A percentile compares a stretch with the other conserved stretches of the same genome.
These are phyloP conservation scores for Zhengitettix transpicula DNA, from an alignment of 2,888 invertebrate species.

Conservation along the genomic window DNA sequence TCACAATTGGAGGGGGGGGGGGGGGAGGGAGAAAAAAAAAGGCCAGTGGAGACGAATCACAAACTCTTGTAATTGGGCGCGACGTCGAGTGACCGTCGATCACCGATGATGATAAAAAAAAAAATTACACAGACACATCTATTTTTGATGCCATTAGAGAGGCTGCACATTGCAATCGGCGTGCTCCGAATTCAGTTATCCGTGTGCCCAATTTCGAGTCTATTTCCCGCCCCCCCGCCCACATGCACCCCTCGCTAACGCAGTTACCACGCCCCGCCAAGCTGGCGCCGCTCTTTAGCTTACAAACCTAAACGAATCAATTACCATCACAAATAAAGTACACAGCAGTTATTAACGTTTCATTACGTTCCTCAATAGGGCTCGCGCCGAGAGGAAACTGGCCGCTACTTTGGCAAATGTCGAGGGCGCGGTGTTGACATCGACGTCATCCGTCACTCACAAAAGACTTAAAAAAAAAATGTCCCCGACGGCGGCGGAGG, in stretches of 20 bases:
- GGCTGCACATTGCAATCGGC: background rate
- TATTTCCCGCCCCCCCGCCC: conserved; percentile 7
- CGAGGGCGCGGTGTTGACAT: too few relatives aligned
- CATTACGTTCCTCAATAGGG: background rate
- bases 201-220: background rate
- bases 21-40: too few relatives aligned
- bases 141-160: background rate
- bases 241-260: conserved; percentile 2
- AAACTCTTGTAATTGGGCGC: too few relatives aligned
- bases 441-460: too few relatives aligned
- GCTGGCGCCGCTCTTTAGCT: conserved; percentile 16
- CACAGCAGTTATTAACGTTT: conserved; percentile 1
- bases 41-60: too few relatives aligned
- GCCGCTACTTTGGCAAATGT: too few relatives aligned
- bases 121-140: background rate
- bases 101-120: too few relatives aligned
- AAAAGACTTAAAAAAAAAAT: too few relatives aligned
- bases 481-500: too few relatives aligned
- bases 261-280: conserved; percentile 14
- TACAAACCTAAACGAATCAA: background rate
- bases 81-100: too few relatives aligned
- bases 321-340: background rate
- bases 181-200: background rate
- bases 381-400: too few relatives aligned
- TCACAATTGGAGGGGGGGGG: too few relatives aligned